These are phyloP conservation scores for Amblyopsis rosae DNA, from an alignment of 2,113 vertebrate genomes.

Conservation along the genomic window DNA sequence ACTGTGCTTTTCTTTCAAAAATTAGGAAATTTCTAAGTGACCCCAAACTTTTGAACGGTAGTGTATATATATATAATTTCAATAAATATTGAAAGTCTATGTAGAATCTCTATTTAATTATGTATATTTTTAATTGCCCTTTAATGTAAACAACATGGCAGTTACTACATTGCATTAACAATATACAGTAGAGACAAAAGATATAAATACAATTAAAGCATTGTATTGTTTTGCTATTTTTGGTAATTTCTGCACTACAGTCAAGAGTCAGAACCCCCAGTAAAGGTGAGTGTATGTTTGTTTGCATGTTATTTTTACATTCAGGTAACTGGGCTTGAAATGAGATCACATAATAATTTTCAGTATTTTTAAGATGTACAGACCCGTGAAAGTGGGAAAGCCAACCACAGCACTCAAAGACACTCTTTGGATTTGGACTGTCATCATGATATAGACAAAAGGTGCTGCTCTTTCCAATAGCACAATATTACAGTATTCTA, in stretches of 20 bases:
- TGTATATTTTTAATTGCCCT: too few species aligned
- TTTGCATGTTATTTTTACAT: neutral
- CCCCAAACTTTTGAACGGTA: too few species aligned
- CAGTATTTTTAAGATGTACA: conserved; percentile 32
- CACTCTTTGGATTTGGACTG: conserved; percentile 69
- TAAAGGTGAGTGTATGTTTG: conserved; percentile 35
- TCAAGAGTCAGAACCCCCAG: neutral
- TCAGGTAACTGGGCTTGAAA: neutral
- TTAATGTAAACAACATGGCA: too few species aligned
- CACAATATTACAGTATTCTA: neutral
- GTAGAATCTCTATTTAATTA: too few species aligned
- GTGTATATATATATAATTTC: too few species aligned
- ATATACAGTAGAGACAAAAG: neutral
- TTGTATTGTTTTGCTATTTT: neutral
- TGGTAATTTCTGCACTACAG: conserved; percentile 27
- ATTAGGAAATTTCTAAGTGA: too few species aligned
- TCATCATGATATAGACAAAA: conserved; percentile 25
- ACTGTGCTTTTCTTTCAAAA: too few species aligned
- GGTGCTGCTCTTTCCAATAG: conserved; percentile 17
- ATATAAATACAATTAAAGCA: too few species aligned
- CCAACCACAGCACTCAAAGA: neutral
- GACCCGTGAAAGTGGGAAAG: neutral
- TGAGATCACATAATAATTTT: neutral
- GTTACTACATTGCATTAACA: neutral
- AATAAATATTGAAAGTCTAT: too few species aligned